Evolutionary conservation across 2,797 vertebrate genomes (phyloP).

Genomic region (Acipenser transmontanus): DNA sequence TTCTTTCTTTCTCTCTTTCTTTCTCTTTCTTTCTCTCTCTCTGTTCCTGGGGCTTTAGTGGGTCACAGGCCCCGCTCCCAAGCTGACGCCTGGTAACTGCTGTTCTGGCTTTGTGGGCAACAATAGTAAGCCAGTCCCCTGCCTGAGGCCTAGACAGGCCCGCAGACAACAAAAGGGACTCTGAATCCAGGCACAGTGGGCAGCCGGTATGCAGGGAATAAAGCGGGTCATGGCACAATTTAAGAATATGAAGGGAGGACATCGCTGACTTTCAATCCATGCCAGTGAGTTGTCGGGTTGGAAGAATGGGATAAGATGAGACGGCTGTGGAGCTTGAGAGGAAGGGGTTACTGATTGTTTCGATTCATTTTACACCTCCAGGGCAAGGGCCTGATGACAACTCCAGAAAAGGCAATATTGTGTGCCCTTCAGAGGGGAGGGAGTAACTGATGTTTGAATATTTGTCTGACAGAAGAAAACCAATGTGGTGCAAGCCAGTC

Average conservation of each 20-base stretch:
- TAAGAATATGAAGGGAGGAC: constrained; percentile 41
- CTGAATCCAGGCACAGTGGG: constrained; percentile 46
- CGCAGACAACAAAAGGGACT: constrained; percentile 23
- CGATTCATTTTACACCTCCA: too few species aligned
- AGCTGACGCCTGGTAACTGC: constrained; percentile 55
- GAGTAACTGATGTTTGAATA: too few species aligned
- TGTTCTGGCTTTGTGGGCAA: constrained; percentile 58
- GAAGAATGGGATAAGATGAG: too few species aligned
- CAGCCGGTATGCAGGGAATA: constrained; percentile 42
- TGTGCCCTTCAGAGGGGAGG: too few species aligned
- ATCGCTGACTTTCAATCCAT: constrained; percentile 3
- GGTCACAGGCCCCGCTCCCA: constrained; percentile 45
- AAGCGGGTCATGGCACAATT: constrained; percentile 64
- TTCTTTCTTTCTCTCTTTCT: constrained; percentile 13
- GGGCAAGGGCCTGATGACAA: too few species aligned
- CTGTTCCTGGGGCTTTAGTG: constrained; percentile 14
- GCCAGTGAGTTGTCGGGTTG: not conserved
- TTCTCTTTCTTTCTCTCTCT: constrained; percentile 8
- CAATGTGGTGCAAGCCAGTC: too few species aligned
- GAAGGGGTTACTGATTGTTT: too few species aligned
- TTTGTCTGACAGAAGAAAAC: too few species aligned
- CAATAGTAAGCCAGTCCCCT: constrained; percentile 65
- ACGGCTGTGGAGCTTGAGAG: too few species aligned
- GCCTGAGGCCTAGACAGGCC: constrained; percentile 51
- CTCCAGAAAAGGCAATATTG: too few species aligned